These are phyloP conservation scores for Argyresthia albistria DNA, from an alignment of 2,888 invertebrate species.

Conservation along the genomic window DNA sequence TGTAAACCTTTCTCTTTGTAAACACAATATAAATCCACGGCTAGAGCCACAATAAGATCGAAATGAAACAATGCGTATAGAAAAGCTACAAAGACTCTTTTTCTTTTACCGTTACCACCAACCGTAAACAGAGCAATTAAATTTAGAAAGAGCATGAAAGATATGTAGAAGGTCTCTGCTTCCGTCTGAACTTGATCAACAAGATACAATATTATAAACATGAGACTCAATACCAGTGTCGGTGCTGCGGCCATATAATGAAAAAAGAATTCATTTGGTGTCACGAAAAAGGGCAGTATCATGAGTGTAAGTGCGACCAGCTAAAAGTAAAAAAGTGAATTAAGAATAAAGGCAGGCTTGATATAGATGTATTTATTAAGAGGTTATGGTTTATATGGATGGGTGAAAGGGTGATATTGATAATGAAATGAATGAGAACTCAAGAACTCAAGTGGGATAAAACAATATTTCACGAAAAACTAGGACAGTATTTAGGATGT, in stretches of 20 bases:
- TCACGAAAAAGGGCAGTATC: conserved; percentile 54
- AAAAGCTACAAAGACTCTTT: neutral
- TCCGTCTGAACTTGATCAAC: conserved; percentile 57
- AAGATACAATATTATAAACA: conserved; percentile 47
- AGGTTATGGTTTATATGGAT: too few relatives aligned
- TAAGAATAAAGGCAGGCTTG: too few relatives aligned
- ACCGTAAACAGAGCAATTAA: too few relatives aligned
- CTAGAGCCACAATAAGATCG: conserved; percentile 47
- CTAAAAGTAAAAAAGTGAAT: conserved; percentile 44
- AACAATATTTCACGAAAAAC: too few relatives aligned
- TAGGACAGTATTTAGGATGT: too few relatives aligned
- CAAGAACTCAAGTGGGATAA: too few relatives aligned
- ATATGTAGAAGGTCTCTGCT: conserved; percentile 23
- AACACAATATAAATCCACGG: conserved; percentile 45
- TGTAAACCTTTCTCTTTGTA: conserved; percentile 44
- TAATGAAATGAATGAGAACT: too few relatives aligned
- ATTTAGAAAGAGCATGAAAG: too few relatives aligned
- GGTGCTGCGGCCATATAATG: conserved; percentile 51
- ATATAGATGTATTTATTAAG: too few relatives aligned
- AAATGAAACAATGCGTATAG: conserved; percentile 40
- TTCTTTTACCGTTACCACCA: too few relatives aligned
- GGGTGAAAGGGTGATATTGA: too few relatives aligned
- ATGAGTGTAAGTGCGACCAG: conserved; percentile 58
- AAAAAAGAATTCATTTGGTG: conserved; percentile 38
- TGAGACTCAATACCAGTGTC: conserved; percentile 50